Conservation (phyloP, 53 echinoderm and acorn worm species). For the Holothuria scabra region DNA sequence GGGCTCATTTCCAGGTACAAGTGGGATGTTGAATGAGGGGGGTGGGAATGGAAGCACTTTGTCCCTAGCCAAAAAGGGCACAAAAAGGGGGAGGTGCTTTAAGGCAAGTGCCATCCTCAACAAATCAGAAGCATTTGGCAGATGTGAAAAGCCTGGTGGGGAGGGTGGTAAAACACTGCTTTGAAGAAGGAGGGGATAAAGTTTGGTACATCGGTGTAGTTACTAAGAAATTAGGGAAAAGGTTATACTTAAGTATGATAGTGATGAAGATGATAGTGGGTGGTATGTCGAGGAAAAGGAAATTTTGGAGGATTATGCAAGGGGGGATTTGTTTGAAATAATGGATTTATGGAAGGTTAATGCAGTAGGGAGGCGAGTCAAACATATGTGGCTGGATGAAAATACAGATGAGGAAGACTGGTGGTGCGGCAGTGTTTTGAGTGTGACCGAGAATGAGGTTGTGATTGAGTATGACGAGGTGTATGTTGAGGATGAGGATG, state of each 20-base stretch:
- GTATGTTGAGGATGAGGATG: background rate
- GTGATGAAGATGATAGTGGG: background rate
- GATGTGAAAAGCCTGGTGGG: background rate
- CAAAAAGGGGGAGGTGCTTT: too few relatives aligned
- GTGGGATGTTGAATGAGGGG: too few relatives aligned
- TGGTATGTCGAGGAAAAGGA: background rate
- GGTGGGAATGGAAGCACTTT: too few relatives aligned
- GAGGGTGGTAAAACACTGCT: conserved; percentile 4
- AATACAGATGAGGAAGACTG: too few relatives aligned
- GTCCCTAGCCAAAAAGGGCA: too few relatives aligned
- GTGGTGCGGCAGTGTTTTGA: too few relatives aligned
- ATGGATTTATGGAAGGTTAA: background rate
- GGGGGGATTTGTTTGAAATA: too few relatives aligned
- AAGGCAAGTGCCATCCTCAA: too few relatives aligned
- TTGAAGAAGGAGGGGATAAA: background rate
- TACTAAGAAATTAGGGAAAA: background rate
- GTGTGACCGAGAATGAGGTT: background rate
- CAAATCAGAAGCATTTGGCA: too few relatives aligned
- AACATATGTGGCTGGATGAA: too few relatives aligned
- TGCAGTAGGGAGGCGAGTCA: background rate
- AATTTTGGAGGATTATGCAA: background rate
- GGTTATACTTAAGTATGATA: background rate
- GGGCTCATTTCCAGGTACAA: too few relatives aligned
- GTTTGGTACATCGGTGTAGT: background rate
- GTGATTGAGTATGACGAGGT: too few relatives aligned